A percentile compares a stretch with the other conserved stretches of the same genome.
These are phyloP conservation scores for Echinometra lucunter DNA, from an alignment of 53 echinoderm and acorn worm genomes.

Conservation along the genomic window DNA sequence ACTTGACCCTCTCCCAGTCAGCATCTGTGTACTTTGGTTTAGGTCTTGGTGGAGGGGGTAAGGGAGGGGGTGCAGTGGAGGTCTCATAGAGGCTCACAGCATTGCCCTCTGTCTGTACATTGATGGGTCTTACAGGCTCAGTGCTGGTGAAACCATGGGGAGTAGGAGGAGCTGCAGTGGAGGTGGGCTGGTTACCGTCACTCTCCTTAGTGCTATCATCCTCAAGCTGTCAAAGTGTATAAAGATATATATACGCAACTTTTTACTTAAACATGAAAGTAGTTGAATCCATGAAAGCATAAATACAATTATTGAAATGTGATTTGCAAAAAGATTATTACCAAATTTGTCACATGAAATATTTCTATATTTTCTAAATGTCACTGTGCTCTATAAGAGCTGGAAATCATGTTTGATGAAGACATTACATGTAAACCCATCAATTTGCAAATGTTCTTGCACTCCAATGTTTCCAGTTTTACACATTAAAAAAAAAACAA, in stretches of 20 bases:
- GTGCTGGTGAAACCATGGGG: not conserved
- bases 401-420: no score
- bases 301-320: not conserved
- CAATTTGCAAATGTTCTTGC: not conserved
- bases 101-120: conserved; percentile 67
- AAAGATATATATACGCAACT: no score
- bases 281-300: not conserved
- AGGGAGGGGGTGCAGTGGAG: conserved; percentile 85
- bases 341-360: no score
- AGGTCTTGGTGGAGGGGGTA: conserved; percentile 77
- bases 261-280: no score
- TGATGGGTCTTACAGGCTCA: conserved; percentile 69
- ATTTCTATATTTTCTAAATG: no score
- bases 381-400: no score
- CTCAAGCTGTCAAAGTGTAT: conserved; percentile 54
- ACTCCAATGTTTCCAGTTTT: not conserved
- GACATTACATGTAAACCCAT: no score
- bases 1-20: conserved; percentile 94
- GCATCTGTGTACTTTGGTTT: conserved; percentile 84
- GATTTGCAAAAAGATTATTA: no score
- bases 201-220: conserved; percentile 58
- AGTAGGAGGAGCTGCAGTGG: conserved; percentile 9
- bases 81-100: conserved; percentile 81
- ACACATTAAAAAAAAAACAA: not conserved
- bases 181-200: not conserved